Conservation (phyloP, 2,888 invertebrate genomes). For the Amphimallon solstitiale region DNA sequence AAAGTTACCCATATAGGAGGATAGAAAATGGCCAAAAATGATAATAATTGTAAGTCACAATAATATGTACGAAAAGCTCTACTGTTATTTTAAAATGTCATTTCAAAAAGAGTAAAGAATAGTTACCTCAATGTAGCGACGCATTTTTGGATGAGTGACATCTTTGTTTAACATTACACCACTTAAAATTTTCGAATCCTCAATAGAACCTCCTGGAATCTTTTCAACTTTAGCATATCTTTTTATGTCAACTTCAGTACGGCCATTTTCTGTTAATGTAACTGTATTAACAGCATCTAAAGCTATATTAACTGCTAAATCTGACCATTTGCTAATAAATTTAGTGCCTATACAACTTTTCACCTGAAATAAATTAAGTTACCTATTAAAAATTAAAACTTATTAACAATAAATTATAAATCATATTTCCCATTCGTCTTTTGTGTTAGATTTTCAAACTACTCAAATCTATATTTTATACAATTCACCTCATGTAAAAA, state of each 20-base stretch:
- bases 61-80: no score
- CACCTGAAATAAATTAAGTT: slow-evolving; percentile 62
- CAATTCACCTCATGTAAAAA: no score
- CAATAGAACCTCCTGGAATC: slow-evolving; percentile 95
- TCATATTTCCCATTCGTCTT: no score
- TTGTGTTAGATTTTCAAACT: no score
- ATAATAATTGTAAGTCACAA: no score
- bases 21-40: no score
- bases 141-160: slow-evolving; percentile 98
- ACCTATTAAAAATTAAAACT: neutral
- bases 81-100: no score
- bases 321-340: slow-evolving; percentile 95
- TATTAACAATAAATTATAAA: neutral
- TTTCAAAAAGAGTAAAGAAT: no score
- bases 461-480: no score
- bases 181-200: slow-evolving; percentile 90
- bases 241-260: slow-evolving; percentile 97
- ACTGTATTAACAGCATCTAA: slow-evolving; percentile 95
- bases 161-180: slow-evolving; percentile 99
- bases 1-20: no score
- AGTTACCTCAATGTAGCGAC: slow-evolving; percentile 76
- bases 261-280: slow-evolving; percentile 85
- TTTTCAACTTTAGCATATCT: slow-evolving; percentile 95
- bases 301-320: slow-evolving; percentile 95
- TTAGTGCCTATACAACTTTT: slow-evolving; percentile 97